Base-by-base conservation (phyloP, 2,888 invertebrate genomes). In the Cremastinae sp. region DNA sequence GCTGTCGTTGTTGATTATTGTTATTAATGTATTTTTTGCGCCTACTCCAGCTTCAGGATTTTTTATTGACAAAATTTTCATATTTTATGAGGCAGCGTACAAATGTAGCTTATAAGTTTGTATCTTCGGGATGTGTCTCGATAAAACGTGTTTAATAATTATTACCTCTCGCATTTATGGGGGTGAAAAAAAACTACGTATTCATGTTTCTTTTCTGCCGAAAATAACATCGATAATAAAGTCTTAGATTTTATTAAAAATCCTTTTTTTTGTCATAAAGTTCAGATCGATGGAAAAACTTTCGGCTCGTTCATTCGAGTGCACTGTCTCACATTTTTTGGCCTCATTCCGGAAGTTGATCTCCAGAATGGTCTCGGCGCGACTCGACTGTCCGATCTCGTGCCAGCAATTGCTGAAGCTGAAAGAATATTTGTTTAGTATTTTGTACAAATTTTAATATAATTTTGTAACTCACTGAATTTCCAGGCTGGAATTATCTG, bases 401-500 rank as follows among this genome's bases (percentile, higher is more conserved):
- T 74, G n/a, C 77, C 79, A 45, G 72, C 68, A 22, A 81, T 77
- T 7, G 81, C 51, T 0, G 79, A 45, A 16, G 77, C 81, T 82
- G 41, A 20, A 71, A 14, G 45, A 74, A 68, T 12, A 9, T 1
- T 8, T 1, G 14, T 22, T 41, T 4, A 38, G 10, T 0, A 38
- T 51, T n/a, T 4, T 45, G 28, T 2, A 36, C 2, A 3, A 22
- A 28, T 58, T 56, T 49, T 58, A 7, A 4, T 0, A 5, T 0
- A 20, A 20, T 20, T n/a, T 53, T 41, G 22, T 9, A n/a, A 71
- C 56, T 79, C 82, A 88, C 89, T 80, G 79, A 84, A 83, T 83
- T 85, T 89, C 86, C 86, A 88, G 10, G 84, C 62, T 16, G 87
- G 85, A 78, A 86, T 87, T 28, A 84, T 59, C 43, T 85, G 85